Conservation (phyloP, 2,113 vertebrate genomes). For the Gambusia holbrooki region DNA sequence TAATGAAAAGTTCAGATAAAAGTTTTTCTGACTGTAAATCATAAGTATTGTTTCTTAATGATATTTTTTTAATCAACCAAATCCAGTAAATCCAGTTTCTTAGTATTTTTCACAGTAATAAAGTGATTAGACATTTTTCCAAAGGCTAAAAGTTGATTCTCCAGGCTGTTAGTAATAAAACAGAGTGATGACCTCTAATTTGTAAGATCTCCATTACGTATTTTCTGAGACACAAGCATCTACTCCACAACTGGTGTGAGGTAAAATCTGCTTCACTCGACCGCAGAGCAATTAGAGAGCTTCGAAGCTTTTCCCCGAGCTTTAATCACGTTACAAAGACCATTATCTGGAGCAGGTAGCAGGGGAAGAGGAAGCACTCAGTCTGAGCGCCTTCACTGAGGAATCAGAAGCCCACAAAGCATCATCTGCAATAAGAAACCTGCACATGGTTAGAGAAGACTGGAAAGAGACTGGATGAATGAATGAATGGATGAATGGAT, state of each 20-base stretch:
- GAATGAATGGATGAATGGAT: too few species aligned
- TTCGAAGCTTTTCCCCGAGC: conserved; percentile 46
- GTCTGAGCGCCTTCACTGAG: conserved; percentile 36
- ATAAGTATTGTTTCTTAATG: neutral
- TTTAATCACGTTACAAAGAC: conserved; percentile 66
- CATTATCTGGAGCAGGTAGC: conserved; percentile 59
- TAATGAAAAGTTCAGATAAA: neutral
- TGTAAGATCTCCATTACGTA: conserved; percentile 17
- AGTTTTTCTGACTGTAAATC: neutral
- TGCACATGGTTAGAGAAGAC: conserved; percentile 67
- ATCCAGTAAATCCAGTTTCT: neutral
- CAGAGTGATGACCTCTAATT: conserved; percentile 4
- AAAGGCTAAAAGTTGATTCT: neutral
- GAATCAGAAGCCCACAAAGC: conserved; percentile 34
- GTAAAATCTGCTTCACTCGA: conserved; percentile 30
- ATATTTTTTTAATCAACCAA: neutral
- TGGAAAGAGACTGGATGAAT: conserved; percentile 12
- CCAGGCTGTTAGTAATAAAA: neutral
- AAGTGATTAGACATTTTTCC: neutral
- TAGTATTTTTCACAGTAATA: neutral
- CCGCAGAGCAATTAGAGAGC: conserved; percentile 18
- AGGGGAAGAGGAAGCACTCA: conserved; percentile 55
- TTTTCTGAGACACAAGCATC: conserved; percentile 1
- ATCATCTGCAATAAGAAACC: conserved; percentile 38
- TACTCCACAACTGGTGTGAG: conserved; percentile 12